Base-by-base conservation (phyloP, 2,113 vertebrate genomes). In the Astatoreochromis straeleni region DNA sequence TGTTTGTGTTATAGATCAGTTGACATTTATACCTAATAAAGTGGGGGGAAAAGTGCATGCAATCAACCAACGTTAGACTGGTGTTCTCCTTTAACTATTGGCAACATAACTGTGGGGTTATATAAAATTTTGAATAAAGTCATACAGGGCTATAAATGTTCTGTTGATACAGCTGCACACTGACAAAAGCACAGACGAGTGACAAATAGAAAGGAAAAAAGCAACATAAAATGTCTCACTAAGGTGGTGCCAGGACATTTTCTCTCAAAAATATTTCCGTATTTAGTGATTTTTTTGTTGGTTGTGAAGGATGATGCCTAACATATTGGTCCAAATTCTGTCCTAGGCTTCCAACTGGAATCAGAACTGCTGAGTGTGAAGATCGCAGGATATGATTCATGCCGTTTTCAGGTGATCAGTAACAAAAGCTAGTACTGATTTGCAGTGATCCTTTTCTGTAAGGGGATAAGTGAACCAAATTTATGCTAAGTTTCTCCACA, bases 21-120 rank as follows among this genome's bases (percentile, higher is more conserved):
- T 47, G 70, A 75, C 1, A 75, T 26, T 26, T 29, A 29, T 75
- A 47, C 4, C 14, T 29, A 47, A 47, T 29, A 75, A 17, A 75
- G 21, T 26, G 68, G 38, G 13, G 8, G 0, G 0, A 0, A 42
- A 24, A 73, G 21, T 45, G 38, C 0, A 29, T 29, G 38, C 21
- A 7, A 10, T 47, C 40, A 75, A 19, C 70, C 9, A 1, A 0
- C 4, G 4, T 47, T 17, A 29, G 68, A 47, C 38, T 73, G 24
- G 40, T 73, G 5, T 45, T 73, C 70, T 29, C 40, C 1, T 75
- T 75, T 75, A 29, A 75, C 6, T 75, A 73, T 47, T 7, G 38
- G 38, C 68, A 73, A 75, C 68, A 29, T 29, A 75, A 47, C 68
- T 45, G 42, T 73, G 13, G 21, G 7, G 40, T 26, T 75, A 26